Conservation (phyloP, 1,140 invertebrate species). For the Cotesia typhae region DNA sequence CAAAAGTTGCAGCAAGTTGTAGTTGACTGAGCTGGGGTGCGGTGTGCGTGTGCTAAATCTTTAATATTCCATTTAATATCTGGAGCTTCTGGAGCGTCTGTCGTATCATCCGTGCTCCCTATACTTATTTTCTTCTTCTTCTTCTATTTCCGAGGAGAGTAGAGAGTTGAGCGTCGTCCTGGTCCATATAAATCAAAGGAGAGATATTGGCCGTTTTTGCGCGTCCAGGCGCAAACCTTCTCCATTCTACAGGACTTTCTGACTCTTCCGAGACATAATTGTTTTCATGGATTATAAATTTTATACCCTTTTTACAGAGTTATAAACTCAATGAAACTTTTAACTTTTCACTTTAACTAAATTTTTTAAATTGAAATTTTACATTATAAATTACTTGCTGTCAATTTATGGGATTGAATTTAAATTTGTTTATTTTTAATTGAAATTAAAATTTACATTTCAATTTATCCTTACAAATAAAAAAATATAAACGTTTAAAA, state of each 20-base stretch:
- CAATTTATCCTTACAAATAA: too few species aligned
- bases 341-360: too few species aligned
- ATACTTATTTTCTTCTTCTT: too few species aligned
- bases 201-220: slow-evolving; percentile 58
- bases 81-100: slow-evolving; percentile 9
- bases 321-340: not conserved
- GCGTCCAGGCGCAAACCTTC: slow-evolving; percentile 36
- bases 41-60: slow-evolving; percentile 44
- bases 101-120: not conserved
- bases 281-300: slow-evolving; percentile 61
- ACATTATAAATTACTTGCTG: too few species aligned
- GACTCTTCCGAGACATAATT: slow-evolving; percentile 47
- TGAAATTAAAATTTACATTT: too few species aligned
- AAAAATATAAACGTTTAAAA: too few species aligned
- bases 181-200: slow-evolving; percentile 52
- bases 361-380: too few species aligned
- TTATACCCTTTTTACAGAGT: slow-evolving; percentile 35
- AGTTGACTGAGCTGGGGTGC: slow-evolving; percentile 40
- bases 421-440: too few species aligned
- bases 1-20: not conserved
- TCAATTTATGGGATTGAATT: too few species aligned
- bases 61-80: slow-evolving; percentile 60
- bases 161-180: not conserved
- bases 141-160: not conserved
- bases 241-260: slow-evolving; percentile 1